Percentiles rank a stretch among this genome's conserved stretches.
These are phyloP conservation scores for Amazona ochrocephala DNA, from an alignment of 2,797 vertebrate genomes.

Conservation along the genomic window DNA sequence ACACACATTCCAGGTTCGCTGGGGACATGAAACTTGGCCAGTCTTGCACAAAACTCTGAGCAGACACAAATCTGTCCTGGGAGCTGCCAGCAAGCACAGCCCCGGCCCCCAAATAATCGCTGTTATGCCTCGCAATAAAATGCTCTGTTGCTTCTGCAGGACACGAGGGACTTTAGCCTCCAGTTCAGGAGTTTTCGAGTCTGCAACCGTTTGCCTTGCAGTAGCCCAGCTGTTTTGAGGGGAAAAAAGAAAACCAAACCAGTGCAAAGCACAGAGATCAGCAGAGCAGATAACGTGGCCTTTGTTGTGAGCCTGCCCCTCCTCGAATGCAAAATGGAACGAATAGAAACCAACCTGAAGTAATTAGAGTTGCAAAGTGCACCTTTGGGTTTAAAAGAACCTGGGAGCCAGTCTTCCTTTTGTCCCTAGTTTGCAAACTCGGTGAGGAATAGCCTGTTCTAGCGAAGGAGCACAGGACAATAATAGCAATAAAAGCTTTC, in stretches of 20 bases:
- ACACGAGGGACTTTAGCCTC: background rate
- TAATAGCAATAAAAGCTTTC: background rate
- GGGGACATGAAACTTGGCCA: background rate
- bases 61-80: background rate
- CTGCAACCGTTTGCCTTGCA: background rate
- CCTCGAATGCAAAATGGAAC: background rate
- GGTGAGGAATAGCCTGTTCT: background rate
- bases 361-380: background rate
- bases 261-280: background rate
- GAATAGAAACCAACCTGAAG: background rate
- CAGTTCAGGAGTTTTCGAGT: background rate
- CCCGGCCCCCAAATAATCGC: background rate
- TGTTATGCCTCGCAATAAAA: accelerated
- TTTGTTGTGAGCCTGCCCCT: background rate
- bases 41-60: background rate
- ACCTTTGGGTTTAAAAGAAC: background rate
- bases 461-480: background rate
- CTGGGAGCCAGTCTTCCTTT: background rate
- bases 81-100: background rate
- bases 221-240: background rate
- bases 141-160: background rate
- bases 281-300: background rate
- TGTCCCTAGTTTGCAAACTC: background rate
- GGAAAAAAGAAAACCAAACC: background rate
- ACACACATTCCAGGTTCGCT: accelerated